Evolutionary conservation across 1,140 invertebrate species (phyloP).

Genomic region (Diorhabda elongata): DNA sequence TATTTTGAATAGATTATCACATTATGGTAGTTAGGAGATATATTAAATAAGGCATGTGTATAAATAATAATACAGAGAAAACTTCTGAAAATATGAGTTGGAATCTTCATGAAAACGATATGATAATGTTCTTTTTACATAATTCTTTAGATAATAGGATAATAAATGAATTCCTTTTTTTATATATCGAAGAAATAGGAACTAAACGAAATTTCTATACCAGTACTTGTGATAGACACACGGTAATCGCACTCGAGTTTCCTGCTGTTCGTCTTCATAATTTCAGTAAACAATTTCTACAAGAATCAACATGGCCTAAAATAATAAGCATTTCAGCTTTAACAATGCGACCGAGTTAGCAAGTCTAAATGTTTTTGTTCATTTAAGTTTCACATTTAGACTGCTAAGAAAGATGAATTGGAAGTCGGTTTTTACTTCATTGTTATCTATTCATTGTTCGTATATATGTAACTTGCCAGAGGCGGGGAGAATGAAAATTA

Average conservation of each 20-base stretch:
- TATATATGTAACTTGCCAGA: neutral
- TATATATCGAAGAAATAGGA: too few species aligned
- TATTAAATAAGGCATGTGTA: too few species aligned
- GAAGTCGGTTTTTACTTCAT: conserved; percentile 2
- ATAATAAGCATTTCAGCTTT: conserved; percentile 2
- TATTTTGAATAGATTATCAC: too few species aligned
- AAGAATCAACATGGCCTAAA: conserved; percentile 2
- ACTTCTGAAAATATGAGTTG: too few species aligned
- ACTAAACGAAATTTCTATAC: too few species aligned
- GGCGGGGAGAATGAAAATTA: neutral
- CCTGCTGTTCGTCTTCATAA: neutral
- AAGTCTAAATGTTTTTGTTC: conserved; percentile 2
- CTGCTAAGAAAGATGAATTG: neutral
- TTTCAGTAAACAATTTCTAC: conserved; percentile 2
- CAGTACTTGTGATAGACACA: neutral
- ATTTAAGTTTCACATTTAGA: conserved; percentile 3
- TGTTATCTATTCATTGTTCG: conserved; percentile 2
- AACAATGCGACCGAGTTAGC: conserved; percentile 1
- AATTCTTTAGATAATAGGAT: too few species aligned
- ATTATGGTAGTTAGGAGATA: too few species aligned
- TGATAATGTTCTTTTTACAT: too few species aligned
- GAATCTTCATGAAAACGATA: too few species aligned
- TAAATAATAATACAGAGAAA: too few species aligned
- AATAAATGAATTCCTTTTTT: too few species aligned
- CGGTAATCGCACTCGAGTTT: neutral